Evolutionary conservation across 1,140 invertebrate species (phyloP).

Genomic region (Heliconius himera): DNA sequence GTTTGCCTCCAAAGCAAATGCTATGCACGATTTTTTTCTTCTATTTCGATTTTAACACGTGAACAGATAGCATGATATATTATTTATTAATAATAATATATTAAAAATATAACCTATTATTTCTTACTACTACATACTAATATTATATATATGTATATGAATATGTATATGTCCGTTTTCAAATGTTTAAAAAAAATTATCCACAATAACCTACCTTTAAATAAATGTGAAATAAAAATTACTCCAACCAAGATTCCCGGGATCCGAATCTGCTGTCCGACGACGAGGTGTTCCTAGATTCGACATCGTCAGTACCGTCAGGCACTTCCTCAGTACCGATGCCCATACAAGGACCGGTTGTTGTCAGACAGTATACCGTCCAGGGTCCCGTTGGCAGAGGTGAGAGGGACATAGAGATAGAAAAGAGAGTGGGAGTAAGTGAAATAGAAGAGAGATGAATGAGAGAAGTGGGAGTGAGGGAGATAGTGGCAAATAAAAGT

Average conservation of each 20-base stretch:
- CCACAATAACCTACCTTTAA: neutral
- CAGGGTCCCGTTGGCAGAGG: slow-evolving; percentile 41
- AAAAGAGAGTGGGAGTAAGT: neutral
- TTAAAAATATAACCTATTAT: no score
- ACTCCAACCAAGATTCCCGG: slow-evolving; percentile 29
- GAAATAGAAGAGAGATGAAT: no score
- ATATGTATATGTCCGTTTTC: neutral
- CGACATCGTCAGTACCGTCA: slow-evolving; percentile 48
- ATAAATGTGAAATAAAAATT: slow-evolving; percentile 6
- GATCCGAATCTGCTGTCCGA: slow-evolving; percentile 66
- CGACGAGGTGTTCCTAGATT: slow-evolving; percentile 66
- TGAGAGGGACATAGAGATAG: slow-evolving; percentile 25
- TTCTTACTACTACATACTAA: no score
- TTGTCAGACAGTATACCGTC: slow-evolving; percentile 45
- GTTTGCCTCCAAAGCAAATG: neutral
- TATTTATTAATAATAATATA: no score
- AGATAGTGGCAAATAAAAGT: neutral
- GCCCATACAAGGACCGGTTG: slow-evolving; percentile 44
- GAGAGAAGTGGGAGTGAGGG: neutral
- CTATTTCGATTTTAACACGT: neutral
- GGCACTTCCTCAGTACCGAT: slow-evolving; percentile 44
- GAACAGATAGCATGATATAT: neutral
- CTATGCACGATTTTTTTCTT: slow-evolving; percentile 14
- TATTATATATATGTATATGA: no score
- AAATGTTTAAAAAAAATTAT: neutral